phyloP scores from a whole-genome alignment of 1,140 invertebrate species.

The Lepidostoma basale region DNA sequence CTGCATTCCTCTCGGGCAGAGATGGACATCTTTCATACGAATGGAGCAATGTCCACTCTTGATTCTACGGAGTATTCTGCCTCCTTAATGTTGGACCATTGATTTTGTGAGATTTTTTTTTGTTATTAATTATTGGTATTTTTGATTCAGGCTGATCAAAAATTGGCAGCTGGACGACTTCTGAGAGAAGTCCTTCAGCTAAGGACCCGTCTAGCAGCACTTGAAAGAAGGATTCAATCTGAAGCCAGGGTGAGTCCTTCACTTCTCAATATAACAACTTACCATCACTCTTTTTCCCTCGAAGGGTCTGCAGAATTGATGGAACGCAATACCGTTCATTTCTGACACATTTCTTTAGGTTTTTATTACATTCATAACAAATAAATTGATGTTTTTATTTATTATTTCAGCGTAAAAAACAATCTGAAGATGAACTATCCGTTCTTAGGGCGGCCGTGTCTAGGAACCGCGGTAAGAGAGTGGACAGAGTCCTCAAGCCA shows the following conservation, averaged over 20 bases:
- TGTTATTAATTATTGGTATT: neutral
- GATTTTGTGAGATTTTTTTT: neutral
- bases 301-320: neutral
- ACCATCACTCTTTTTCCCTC: neutral
- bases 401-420: slow-evolving; percentile 56
- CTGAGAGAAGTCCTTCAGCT: slow-evolving; percentile 58
- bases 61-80: neutral
- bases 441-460: slow-evolving; percentile 37
- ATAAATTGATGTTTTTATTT: neutral
- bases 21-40: too few relatives aligned
- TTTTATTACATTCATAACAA: neutral
- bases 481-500: slow-evolving; percentile 7
- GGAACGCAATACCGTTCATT: too few relatives aligned
- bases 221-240: slow-evolving; percentile 52
- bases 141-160: slow-evolving; percentile 53
- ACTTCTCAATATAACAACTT: neutral
- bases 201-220: slow-evolving; percentile 53
- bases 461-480: slow-evolving; percentile 28
- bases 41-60: too few relatives aligned
- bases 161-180: slow-evolving; percentile 55
- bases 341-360: too few relatives aligned
- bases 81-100: neutral
- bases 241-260: slow-evolving; percentile 54
- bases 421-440: slow-evolving; percentile 54
- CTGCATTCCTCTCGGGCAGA: too few relatives aligned